Base-by-base conservation (phyloP, 2,797 vertebrate genomes). In the Halcyon chelicuti region DNA sequence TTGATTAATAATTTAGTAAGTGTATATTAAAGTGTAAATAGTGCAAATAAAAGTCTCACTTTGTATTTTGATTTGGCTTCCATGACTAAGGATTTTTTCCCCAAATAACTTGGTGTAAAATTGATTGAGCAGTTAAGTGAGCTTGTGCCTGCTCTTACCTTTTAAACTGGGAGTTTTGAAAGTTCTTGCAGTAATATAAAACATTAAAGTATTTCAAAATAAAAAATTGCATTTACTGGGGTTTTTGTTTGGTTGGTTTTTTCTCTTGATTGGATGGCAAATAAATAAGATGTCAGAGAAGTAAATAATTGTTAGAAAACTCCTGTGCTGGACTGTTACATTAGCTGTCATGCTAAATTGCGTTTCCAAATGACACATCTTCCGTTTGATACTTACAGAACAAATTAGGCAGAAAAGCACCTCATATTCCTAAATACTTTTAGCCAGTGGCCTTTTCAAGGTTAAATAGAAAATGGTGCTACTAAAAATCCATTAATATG, bases 401-500 rank as follows among this genome's bases (percentile, higher is more conserved):
- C 91, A 98, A 97, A 98, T 98, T 96, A 95, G 91, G 93, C 96
- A 97, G 94, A 94, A 97, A 97, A 95, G 60, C 93, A 94, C 86
- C 90, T 95, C 94, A 66, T 93, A 97, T 96, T 97, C 79, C 91
- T 74, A 85, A 96, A 96, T 40, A 86, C 52, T 72, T 93, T 92
- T 63, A 90, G 86, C 86, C 93, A 93, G 74, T 91, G 94, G 58
- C 58, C 73, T 97, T 91, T 65, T 92, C 71, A 85, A 97, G 97
- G 97, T 97, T 98, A 97, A 97, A 94, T 72, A 88, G 95, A 74
- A 96, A 97, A 97, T 92, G 78, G 90, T 72, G 39, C 81, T 65
- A 65, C 74, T 96, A 94, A 96, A 93, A 93, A 88, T 74, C 95
- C 93, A 94, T 97, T 97, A 97, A 97, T 91, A 92, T 29, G 76